Base-by-base conservation (phyloP, 2,113 vertebrate species). In the Podiceps cristatus region DNA sequence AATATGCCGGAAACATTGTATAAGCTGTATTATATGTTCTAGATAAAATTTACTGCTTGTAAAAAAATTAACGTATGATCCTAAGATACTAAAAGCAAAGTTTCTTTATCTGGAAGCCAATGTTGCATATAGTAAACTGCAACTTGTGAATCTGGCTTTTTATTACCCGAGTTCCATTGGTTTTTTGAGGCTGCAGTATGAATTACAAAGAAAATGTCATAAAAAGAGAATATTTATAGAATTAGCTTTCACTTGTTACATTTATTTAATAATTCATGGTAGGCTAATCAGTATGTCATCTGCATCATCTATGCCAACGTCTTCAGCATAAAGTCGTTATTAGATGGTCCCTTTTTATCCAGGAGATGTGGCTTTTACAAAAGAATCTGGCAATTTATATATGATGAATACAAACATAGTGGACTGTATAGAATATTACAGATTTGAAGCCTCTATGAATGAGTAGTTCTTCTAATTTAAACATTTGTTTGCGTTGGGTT, bases 31-130 rank as follows among this genome's bases (percentile, higher is more conserved):
- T 90, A 59, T 88, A 59, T 78, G 74, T 95, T 71, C 90, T 92
- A 93, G 96, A 53, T 81, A 69, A 82, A 93, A 84, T 23, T 72
- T 91, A 93, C 92, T 85, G 95, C 95, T 95, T 87, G 80, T 91
- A 75, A 96, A 94, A 83, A 78, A 77, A 69, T 13, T 68, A 47
- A 68, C 1, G 0, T 87, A 10, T 53, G 79, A 83, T 72, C 91
- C 63, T 64, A 40, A 91, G 89, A 78, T 91, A n/a, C 90, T 42
- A 84, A 74, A 69, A 87, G 82, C 74, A 40, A 89, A 76, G 68
- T 85, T 86, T 82, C 94, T 91, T 79, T 77, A 13, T 44, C 74
- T 68, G 64, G 44, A 72, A 84, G 92, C n/a, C 76, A 28, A 5
- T 1, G 64, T 92, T 82, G 95, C 81, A 3, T 47, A 50, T 19